Conservation (phyloP, 2,797 vertebrate genomes). For the Otolemur crassicaudatus region DNA sequence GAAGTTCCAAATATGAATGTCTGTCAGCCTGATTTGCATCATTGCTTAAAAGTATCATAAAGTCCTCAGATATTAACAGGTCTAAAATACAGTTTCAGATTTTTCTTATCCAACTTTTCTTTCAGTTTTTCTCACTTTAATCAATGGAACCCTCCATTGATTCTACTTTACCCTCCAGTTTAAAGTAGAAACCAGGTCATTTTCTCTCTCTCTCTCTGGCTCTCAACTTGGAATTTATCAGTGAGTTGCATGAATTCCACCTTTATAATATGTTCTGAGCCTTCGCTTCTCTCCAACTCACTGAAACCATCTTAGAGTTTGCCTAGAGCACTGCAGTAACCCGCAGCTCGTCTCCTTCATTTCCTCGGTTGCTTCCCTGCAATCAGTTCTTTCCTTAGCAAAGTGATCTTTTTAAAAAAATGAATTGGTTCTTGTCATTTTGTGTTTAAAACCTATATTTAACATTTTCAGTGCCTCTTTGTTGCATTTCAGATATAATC, state of each 20-base stretch:
- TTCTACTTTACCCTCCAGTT: not conserved
- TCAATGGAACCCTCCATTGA: not conserved
- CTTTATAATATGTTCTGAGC: constrained; percentile 18
- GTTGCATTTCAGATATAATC: not conserved
- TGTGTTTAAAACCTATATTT: constrained; percentile 12
- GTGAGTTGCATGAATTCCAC: not conserved
- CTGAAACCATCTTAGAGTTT: not conserved
- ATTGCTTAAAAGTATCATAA: not conserved
- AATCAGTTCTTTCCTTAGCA: not conserved
- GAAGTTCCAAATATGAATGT: constrained; percentile 18
- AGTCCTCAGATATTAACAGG: constrained; percentile 26
- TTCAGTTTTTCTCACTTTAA: not conserved
- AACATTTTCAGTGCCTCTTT: not conserved
- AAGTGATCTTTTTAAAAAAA: not conserved
- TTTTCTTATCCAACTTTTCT: not conserved
- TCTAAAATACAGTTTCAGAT: not conserved
- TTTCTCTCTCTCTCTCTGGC: not conserved
- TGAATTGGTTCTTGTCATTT: not conserved
- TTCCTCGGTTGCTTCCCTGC: not conserved
- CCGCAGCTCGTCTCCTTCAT: not conserved
- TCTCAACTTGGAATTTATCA: not conserved
- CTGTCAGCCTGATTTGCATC: not conserved
- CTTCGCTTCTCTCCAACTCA: not conserved
- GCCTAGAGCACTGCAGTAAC: not conserved
- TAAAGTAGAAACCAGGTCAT: not conserved